Percentiles rank a stretch among this genome's conserved stretches.
phyloP scores from a whole-genome alignment of 37 sponge, comb jelly and placozoan species.

The Oopsacas minuta region DNA sequence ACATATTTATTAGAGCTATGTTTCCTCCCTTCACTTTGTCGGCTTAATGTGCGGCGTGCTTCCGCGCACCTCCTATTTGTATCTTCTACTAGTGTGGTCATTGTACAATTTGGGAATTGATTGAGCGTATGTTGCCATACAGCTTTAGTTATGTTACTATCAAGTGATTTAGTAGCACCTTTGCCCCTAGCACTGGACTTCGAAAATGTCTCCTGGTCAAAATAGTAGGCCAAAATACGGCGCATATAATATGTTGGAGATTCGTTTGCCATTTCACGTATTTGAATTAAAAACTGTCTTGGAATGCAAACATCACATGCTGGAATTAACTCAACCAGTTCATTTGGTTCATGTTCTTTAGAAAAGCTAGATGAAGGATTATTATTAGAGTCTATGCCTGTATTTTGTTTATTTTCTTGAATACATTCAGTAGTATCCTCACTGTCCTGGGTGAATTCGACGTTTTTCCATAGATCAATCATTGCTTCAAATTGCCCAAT shows the following conservation, averaged over 20 bases:
- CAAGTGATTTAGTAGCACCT: constrained; percentile 1
- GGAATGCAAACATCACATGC: background rate
- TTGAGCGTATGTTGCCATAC: background rate
- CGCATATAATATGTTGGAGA: constrained; percentile 16
- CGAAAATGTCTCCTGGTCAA: background rate
- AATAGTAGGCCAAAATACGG: background rate
- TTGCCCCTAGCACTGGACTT: background rate
- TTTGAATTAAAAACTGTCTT: background rate
- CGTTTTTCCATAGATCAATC: background rate
- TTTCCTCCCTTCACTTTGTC: background rate
- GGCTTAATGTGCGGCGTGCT: background rate
- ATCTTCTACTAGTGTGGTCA: background rate
- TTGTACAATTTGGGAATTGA: background rate
- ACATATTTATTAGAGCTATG: background rate
- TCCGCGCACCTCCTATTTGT: constrained; percentile 4
- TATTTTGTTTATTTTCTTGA: background rate
- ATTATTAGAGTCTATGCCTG: background rate
- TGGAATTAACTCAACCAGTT: background rate
- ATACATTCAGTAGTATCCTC: background rate
- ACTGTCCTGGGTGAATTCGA: background rate
- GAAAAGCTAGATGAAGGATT: background rate
- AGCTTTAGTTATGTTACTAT: background rate
- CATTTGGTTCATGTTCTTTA: background rate
- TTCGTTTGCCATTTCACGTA: constrained; percentile 11
- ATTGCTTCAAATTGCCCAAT: background rate